A percentile compares a stretch with the other conserved stretches of the same genome.
Conservation (phyloP, 2,113 vertebrate genomes). For the Calidris pugnax region DNA sequence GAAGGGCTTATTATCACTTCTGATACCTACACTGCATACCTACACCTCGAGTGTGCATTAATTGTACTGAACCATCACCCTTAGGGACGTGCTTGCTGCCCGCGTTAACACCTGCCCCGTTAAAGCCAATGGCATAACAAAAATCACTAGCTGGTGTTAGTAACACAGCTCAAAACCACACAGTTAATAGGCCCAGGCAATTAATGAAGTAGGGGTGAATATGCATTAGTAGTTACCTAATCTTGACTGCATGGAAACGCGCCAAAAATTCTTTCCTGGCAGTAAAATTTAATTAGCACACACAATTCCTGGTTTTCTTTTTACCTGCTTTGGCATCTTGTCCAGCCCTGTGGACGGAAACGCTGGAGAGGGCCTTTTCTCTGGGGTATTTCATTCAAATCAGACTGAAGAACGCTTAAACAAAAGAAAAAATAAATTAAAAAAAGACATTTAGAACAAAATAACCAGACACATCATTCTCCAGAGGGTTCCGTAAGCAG, state of each 20-base stretch:
- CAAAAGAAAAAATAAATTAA: background rate
- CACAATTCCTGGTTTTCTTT: background rate
- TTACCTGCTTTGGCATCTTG: slow-evolving; percentile 63
- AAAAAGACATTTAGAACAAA: background rate
- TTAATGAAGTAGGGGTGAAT: background rate
- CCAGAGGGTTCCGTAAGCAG: background rate
- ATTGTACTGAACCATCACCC: background rate
- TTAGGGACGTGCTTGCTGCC: background rate
- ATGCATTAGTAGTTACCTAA: background rate
- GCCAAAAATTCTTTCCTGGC: background rate
- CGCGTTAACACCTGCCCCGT: background rate
- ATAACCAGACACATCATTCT: background rate
- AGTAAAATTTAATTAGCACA: background rate
- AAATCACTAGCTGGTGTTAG: background rate
- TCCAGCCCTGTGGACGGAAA: background rate
- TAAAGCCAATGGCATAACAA: background rate
- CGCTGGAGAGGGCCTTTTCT: background rate
- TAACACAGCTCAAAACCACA: background rate
- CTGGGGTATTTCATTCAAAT: background rate
- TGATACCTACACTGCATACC: no score
- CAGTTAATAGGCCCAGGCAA: background rate
- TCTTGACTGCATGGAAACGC: background rate
- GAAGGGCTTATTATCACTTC: background rate
- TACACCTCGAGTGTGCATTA: background rate
- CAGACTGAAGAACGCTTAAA: background rate